Conservation (phyloP, 2,888 invertebrate species). For the Onchidella celtica region DNA sequence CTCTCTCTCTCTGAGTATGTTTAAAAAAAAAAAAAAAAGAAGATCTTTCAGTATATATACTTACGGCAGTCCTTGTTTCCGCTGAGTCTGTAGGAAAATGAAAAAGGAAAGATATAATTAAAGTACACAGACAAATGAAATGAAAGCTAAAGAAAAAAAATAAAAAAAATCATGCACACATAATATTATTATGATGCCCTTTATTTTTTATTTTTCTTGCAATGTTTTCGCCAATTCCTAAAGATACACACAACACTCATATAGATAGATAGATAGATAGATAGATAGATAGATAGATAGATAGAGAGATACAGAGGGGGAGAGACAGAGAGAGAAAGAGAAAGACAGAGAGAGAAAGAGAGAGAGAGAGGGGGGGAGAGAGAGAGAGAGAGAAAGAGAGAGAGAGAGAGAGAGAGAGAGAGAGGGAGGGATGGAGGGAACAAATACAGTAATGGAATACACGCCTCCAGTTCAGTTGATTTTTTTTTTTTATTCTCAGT, state of each 20-base stretch:
- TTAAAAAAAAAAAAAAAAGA: neutral
- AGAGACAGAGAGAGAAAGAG: too few species aligned
- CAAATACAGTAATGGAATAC: too few species aligned
- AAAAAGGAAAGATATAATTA: neutral
- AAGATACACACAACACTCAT: too few species aligned
- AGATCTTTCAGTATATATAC: slow-evolving; percentile 16
- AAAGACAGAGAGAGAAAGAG: neutral
- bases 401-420: neutral
- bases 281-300: too few species aligned
- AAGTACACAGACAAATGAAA: neutral
- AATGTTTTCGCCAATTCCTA: neutral
- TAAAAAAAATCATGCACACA: neutral
- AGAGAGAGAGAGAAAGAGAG: neutral
- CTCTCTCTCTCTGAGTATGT: neutral
- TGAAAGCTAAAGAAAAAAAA: neutral
- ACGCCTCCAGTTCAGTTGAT: too few species aligned
- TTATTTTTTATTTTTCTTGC: neutral
- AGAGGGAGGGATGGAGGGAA: neutral
- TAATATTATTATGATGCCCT: neutral
- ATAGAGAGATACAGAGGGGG: too few species aligned
- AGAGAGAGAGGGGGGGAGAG: neutral
- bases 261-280: too few species aligned
- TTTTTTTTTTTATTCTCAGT: too few species aligned
- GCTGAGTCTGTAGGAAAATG: slow-evolving; percentile 40
- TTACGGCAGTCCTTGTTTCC: slow-evolving; percentile 44